phyloP scores from a whole-genome alignment of 1,140 invertebrate genomes.

The Episyrphus balteatus region DNA sequence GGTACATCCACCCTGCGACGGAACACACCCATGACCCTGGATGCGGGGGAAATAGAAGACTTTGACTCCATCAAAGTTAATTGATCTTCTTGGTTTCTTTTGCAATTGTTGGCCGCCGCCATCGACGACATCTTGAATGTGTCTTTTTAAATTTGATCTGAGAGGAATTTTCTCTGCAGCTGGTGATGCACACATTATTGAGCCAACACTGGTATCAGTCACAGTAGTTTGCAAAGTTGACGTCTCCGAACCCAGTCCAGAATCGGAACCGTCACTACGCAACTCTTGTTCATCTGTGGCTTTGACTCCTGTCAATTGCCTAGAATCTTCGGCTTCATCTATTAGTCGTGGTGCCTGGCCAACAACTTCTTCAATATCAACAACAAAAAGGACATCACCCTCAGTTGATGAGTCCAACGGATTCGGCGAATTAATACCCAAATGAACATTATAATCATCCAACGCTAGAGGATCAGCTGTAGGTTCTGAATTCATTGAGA shows the following conservation, averaged over 20 bases:
- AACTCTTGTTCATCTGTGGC: slow-evolving; percentile 36
- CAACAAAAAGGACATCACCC: slow-evolving; percentile 10
- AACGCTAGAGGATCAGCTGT: slow-evolving; percentile 30
- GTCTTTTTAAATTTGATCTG: slow-evolving; percentile 29
- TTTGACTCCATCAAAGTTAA: slow-evolving; percentile 85
- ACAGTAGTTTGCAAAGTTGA: slow-evolving; percentile 17
- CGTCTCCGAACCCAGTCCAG: slow-evolving; percentile 56
- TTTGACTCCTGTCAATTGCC: slow-evolving; percentile 22
- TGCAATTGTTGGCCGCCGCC: slow-evolving; percentile 15
- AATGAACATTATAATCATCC: slow-evolving; percentile 14
- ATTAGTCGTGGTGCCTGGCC: background rate
- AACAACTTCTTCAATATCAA: background rate
- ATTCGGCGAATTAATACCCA: background rate
- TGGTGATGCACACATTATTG: slow-evolving; percentile 9
- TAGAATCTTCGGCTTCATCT: slow-evolving; percentile 6
- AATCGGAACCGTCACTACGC: slow-evolving; percentile 69
- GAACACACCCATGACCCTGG: slow-evolving; percentile 97
- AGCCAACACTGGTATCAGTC: background rate
- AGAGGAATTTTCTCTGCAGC: slow-evolving; percentile 3
- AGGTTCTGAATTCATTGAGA: slow-evolving; percentile 23
- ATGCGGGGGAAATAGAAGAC: slow-evolving; percentile 91
- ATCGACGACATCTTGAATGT: slow-evolving; percentile 36
- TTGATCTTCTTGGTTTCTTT: slow-evolving; percentile 61
- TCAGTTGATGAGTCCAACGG: slow-evolving; percentile 9
- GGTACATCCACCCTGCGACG: slow-evolving; percentile 91